Evolutionary conservation across 2,113 vertebrate genomes (phyloP).

Genomic region (Junco hyemalis): DNA sequence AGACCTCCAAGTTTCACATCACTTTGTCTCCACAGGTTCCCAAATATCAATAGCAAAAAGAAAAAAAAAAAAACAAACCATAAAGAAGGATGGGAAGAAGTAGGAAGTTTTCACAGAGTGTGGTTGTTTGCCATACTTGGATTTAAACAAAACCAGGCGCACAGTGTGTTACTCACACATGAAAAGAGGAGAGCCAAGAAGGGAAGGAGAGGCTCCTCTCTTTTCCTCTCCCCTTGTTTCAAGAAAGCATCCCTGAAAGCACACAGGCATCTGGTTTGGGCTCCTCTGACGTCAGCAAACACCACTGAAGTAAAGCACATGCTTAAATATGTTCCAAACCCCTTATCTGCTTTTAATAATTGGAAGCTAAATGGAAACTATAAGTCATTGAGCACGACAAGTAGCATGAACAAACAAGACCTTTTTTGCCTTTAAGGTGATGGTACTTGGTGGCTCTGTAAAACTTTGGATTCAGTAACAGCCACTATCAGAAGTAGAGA

Average conservation of each 20-base stretch:
- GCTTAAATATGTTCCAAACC: not conserved
- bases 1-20: not conserved
- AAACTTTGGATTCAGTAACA: not conserved
- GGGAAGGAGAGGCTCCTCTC: not conserved
- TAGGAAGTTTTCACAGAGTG: conserved; percentile 6
- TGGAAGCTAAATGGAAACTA: not conserved
- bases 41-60: conserved; percentile 1
- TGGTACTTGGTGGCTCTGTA: not conserved
- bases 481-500: not conserved
- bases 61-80: not conserved
- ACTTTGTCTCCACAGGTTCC: conserved; percentile 27
- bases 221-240: not conserved
- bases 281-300: conserved; percentile 21
- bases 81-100: not conserved
- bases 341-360: conserved; percentile 37
- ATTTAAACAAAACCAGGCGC: conserved; percentile 32
- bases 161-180: not conserved
- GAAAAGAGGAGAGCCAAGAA: conserved; percentile 10
- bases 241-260: conserved; percentile 18
- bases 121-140: conserved; percentile 2
- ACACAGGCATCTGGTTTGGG: not conserved
- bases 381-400: not conserved
- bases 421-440: not conserved
- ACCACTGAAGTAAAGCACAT: not conserved
- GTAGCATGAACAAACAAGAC: not conserved